These are phyloP conservation scores for Fregetta grallaria DNA, from an alignment of 2,113 vertebrate species.

Conservation along the genomic window DNA sequence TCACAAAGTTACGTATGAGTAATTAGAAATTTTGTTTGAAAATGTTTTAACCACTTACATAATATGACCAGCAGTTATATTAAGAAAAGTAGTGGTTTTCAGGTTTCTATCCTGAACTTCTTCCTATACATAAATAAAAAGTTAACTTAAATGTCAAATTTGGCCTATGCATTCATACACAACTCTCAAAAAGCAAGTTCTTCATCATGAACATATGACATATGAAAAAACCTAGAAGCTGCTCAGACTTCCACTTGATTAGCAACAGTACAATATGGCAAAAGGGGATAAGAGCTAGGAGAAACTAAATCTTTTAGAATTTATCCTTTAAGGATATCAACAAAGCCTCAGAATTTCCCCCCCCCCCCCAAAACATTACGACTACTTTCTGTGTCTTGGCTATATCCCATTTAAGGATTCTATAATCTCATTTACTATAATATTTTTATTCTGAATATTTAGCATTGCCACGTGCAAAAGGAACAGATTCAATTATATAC, in stretches of 20 bases:
- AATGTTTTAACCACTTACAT: conserved; percentile 63
- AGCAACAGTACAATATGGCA: not conserved
- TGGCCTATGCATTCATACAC: not conserved
- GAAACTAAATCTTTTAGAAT: not conserved
- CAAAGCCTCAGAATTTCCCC: not conserved
- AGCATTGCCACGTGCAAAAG: not conserved
- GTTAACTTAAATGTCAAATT: not conserved
- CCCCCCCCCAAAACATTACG: too few relatives aligned
- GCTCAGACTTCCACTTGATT: not conserved
- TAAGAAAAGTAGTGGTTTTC: conserved; percentile 54
- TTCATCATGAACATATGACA: not conserved
- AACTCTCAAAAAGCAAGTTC: not conserved
- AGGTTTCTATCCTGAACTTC: conserved; percentile 58
- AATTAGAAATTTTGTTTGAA: not conserved
- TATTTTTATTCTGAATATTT: not conserved
- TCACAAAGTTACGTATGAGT: not conserved
- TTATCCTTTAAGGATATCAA: not conserved
- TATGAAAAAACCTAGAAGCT: not conserved
- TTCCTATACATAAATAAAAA: conserved; percentile 51
- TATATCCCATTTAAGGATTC: not conserved
- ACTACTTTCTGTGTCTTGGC: not conserved
- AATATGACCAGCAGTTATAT: conserved; percentile 21
- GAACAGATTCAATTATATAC: not conserved
- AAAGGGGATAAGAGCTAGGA: not conserved
- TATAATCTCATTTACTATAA: not conserved